phyloP scores from a whole-genome alignment of 2,113 vertebrate genomes.

The Caretta caretta region DNA sequence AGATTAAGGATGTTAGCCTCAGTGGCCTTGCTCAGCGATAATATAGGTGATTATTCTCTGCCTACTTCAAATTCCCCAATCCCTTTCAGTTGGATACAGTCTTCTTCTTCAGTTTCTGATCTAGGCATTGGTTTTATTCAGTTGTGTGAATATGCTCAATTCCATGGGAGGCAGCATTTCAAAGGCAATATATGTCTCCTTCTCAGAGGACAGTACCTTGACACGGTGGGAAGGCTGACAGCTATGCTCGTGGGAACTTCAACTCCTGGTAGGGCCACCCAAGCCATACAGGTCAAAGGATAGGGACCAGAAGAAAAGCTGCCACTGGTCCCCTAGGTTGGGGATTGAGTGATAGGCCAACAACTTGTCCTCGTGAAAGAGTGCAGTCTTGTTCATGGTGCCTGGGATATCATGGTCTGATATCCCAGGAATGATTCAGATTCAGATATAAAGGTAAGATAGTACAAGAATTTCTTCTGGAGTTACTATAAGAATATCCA shows the following conservation, averaged over 20 bases:
- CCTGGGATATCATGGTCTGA: too few relatives aligned
- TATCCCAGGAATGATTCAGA: background rate
- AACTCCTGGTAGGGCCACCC: background rate
- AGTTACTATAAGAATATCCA: background rate
- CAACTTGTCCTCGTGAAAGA: background rate
- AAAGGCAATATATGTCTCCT: background rate
- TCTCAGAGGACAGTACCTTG: background rate
- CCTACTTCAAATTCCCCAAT: background rate
- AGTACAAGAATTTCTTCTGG: background rate
- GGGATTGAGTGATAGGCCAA: background rate
- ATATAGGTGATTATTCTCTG: background rate
- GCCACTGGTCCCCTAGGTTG: background rate
- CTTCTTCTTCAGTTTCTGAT: background rate
- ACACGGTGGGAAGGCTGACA: background rate
- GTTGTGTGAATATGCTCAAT: background rate
- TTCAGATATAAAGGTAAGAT: background rate
- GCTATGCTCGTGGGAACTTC: background rate
- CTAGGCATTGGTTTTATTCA: background rate
- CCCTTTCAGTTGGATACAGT: background rate
- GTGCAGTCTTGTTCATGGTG: background rate
- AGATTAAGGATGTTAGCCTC: background rate
- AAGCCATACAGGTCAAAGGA: background rate
- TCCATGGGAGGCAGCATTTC: too few relatives aligned
- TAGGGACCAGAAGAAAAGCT: background rate
- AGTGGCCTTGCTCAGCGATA: background rate